These are phyloP conservation scores for Choristoneura rosaceana DNA, from an alignment of 2,888 invertebrate species.

Conservation along the genomic window DNA sequence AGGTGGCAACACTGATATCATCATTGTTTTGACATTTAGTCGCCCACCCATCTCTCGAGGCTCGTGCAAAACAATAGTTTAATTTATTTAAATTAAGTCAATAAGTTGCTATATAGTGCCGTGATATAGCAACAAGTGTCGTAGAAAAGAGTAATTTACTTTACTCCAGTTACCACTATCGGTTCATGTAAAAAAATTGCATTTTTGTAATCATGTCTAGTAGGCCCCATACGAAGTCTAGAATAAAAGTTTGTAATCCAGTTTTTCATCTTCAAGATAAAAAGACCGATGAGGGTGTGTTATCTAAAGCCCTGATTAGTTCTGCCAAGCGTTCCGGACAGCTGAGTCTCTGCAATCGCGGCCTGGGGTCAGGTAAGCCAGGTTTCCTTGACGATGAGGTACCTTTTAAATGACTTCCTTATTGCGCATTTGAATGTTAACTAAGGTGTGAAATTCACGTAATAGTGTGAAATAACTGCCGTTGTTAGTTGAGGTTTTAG, in stretches of 20 bases:
- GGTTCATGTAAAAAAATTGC: not conserved
- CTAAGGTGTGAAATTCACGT: not conserved
- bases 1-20: too few species aligned
- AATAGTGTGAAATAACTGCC: not conserved
- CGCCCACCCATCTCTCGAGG: slow-evolving; percentile 1
- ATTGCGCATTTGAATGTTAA: slow-evolving; percentile 27
- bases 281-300: slow-evolving; percentile 88
- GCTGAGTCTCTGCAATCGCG: slow-evolving; percentile 91
- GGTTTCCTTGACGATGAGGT: slow-evolving; percentile 23
- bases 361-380: slow-evolving; percentile 88
- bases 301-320: slow-evolving; percentile 90
- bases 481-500: not conserved
- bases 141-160: not conserved
- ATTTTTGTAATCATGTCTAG: slow-evolving; percentile 63
- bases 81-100: slow-evolving; percentile 3
- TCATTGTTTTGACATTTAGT: slow-evolving; percentile 5
- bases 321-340: slow-evolving; percentile 92
- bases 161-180: not conserved
- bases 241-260: slow-evolving; percentile 72
- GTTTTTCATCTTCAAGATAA: slow-evolving; percentile 91
- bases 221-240: slow-evolving; percentile 66
- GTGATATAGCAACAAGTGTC: not conserved
- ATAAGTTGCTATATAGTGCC: not conserved
- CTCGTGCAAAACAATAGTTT: not conserved
- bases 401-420: slow-evolving; percentile 21